Evolutionary conservation across 2,113 vertebrate genomes (phyloP).

Genomic region (Sinosuthora webbiana): DNA sequence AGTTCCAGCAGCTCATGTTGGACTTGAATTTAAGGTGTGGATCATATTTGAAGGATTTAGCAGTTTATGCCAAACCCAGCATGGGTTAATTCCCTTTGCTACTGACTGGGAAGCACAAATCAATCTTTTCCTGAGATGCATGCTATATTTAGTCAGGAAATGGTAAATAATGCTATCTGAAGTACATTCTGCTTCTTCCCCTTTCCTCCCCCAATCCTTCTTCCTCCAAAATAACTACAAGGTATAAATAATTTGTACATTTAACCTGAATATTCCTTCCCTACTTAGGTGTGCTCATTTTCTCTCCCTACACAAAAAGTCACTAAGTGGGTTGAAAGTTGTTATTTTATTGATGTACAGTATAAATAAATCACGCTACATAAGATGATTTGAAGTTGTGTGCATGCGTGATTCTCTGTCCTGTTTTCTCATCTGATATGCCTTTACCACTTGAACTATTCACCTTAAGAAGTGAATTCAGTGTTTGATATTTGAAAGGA

Average conservation of each 20-base stretch:
- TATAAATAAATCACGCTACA: slow-evolving; percentile 51
- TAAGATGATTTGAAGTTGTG: slow-evolving; percentile 16
- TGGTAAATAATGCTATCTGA: slow-evolving; percentile 64
- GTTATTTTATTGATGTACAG: slow-evolving; percentile 51
- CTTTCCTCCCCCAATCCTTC: not conserved
- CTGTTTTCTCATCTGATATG: not conserved
- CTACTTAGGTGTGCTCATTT: not conserved
- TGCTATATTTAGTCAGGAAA: slow-evolving; percentile 64
- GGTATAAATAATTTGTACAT: slow-evolving; percentile 52
- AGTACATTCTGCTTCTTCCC: slow-evolving; percentile 22
- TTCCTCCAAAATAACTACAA: slow-evolving; percentile 33
- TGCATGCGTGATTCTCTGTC: not conserved
- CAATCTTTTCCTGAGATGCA: slow-evolving; percentile 45
- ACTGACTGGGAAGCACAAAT: slow-evolving; percentile 48
- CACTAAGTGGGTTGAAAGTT: slow-evolving; percentile 46
- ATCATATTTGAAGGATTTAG: slow-evolving; percentile 11
- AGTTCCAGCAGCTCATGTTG: not conserved
- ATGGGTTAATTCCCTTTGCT: slow-evolving; percentile 40
- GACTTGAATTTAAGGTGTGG: not conserved
- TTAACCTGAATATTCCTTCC: slow-evolving; percentile 41
- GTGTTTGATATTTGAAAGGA: slow-evolving; percentile 7
- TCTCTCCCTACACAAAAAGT: not conserved
- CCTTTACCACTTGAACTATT: slow-evolving; percentile 49
- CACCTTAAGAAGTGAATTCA: slow-evolving; percentile 19
- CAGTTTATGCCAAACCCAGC: slow-evolving; percentile 3